phyloP scores from a whole-genome alignment of 2,113 vertebrate species.

The Agapornis roseicollis region DNA sequence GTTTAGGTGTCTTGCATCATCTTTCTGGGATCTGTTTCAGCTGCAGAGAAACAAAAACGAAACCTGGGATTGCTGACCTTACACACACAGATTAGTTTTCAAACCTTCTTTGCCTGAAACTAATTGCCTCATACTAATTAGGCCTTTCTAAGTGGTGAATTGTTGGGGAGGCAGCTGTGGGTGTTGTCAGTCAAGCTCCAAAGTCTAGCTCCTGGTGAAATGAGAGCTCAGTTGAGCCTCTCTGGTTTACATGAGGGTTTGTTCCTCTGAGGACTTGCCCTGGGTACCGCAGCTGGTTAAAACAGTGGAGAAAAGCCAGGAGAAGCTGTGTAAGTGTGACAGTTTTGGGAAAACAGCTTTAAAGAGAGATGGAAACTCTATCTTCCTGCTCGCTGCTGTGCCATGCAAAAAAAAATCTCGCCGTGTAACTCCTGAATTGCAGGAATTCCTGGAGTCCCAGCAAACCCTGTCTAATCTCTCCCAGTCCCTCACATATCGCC shows the following conservation, averaged over 20 bases:
- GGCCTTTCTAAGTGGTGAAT: neutral
- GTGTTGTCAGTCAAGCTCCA: constrained; percentile 10
- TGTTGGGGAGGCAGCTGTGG: neutral
- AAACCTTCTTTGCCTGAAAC: constrained; percentile 17
- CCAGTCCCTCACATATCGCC: constrained; percentile 49
- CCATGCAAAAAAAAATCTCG: neutral
- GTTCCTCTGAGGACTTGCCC: neutral
- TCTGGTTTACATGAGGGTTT: neutral
- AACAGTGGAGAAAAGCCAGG: neutral
- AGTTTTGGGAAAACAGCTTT: neutral
- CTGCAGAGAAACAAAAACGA: neutral
- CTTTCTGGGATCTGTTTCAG: neutral
- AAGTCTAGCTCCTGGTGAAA: neutral
- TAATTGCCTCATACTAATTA: constrained; percentile 26
- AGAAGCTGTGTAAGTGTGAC: neutral
- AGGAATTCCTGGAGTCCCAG: constrained; percentile 64
- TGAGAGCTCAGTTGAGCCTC: neutral
- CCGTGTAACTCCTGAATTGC: constrained; percentile 43
- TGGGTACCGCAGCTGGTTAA: neutral
- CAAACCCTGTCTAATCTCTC: constrained; percentile 68
- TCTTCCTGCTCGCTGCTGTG: neutral
- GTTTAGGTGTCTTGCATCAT: neutral
- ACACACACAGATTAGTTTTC: neutral
- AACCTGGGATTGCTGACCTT: neutral
- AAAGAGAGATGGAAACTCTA: neutral